phyloP scores from a whole-genome alignment of 2,113 vertebrate species.

The Petromus typicus region DNA sequence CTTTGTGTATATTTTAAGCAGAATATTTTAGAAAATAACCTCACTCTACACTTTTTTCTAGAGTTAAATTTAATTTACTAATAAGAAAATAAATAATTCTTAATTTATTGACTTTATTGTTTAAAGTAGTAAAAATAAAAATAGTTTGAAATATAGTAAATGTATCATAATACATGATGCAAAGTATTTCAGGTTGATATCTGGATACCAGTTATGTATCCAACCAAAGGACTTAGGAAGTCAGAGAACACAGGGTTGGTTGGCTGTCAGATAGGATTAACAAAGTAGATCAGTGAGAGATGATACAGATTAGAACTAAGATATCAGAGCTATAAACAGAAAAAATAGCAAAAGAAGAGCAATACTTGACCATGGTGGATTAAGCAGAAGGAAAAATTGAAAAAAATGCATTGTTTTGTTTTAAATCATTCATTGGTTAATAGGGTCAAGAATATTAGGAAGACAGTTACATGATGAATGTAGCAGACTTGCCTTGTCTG shows the following conservation, averaged over 20 bases:
- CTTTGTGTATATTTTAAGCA: neutral
- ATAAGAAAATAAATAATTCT: neutral
- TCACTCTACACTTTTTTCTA: neutral
- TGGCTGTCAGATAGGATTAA: neutral
- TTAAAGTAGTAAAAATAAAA: neutral
- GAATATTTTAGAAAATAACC: conserved; percentile 36
- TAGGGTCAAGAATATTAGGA: neutral
- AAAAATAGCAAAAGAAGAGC: neutral
- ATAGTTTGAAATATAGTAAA: neutral
- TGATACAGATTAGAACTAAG: neutral
- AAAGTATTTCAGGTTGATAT: neutral
- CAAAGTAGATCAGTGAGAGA: neutral
- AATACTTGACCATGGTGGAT: neutral
- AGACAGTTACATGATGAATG: neutral
- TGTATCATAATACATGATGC: neutral
- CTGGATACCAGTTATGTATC: neutral
- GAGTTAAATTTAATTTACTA: conserved; percentile 24
- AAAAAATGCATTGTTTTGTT: conserved; percentile 4
- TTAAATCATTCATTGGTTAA: neutral
- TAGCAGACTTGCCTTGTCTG: neutral
- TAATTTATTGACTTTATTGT: neutral
- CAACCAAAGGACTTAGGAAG: neutral
- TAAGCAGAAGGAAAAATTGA: neutral
- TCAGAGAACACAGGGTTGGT: neutral
- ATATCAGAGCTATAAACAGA: neutral